Percentiles rank a stretch among this genome's conserved stretches.
Conservation (phyloP, 2,797 vertebrate species). For the Telmatherina bonti region DNA sequence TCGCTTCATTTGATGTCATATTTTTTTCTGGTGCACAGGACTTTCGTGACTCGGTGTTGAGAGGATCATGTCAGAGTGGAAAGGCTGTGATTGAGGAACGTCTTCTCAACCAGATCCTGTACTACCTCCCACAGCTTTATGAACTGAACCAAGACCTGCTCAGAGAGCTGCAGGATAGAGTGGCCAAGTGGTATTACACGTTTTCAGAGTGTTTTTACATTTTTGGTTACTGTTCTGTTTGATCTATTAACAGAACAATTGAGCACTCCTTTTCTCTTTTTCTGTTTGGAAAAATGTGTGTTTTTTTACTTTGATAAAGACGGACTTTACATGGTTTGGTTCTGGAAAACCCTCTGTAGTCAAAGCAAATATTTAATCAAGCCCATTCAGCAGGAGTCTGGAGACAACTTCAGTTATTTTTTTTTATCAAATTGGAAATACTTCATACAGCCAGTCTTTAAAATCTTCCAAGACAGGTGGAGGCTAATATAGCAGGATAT, state of each 20-base stretch:
- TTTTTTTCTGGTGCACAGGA: slow-evolving; percentile 79
- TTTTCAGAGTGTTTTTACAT: background rate
- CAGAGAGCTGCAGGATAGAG: slow-evolving; percentile 89
- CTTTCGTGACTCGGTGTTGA: slow-evolving; percentile 90
- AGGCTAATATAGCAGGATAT: too few relatives aligned
- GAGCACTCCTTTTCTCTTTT: background rate
- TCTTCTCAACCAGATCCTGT: slow-evolving; percentile 93
- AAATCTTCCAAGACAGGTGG: background rate
- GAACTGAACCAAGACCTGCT: slow-evolving; percentile 94
- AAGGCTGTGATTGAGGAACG: slow-evolving; percentile 95
- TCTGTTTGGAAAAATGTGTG: too few relatives aligned
- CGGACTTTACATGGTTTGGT: background rate
- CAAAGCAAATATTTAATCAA: background rate
- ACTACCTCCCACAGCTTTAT: slow-evolving; percentile 95
- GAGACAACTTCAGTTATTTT: too few relatives aligned
- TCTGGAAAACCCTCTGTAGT: background rate
- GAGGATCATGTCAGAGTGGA: slow-evolving; percentile 87
- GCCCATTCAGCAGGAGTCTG: background rate
- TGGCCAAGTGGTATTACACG: slow-evolving; percentile 88
- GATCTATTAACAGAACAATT: background rate
- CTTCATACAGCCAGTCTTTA: background rate
- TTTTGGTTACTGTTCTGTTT: background rate
- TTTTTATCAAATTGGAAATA: background rate
- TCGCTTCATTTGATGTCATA: slow-evolving; percentile 16
- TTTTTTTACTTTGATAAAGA: background rate